phyloP scores from a whole-genome alignment of 2,888 invertebrate species.

The Dione juno region DNA sequence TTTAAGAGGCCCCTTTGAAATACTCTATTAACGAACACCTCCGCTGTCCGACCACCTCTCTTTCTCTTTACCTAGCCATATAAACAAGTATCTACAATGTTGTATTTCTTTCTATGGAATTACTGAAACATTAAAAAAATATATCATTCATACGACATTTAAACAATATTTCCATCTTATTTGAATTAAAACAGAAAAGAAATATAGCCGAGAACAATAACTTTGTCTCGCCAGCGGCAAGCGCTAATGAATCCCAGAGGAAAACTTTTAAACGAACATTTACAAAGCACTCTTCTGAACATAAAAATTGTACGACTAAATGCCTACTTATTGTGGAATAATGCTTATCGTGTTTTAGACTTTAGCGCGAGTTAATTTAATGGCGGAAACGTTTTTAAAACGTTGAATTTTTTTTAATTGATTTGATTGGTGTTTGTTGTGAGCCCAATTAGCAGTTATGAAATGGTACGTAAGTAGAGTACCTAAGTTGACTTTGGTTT shows the following conservation, averaged over 20 bases:
- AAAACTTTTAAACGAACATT: slow-evolving; percentile 39
- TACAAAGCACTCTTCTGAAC: slow-evolving; percentile 38
- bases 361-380: neutral
- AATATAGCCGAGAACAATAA: slow-evolving; percentile 12
- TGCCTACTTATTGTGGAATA: slow-evolving; percentile 2
- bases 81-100: too few species aligned
- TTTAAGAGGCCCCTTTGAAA: too few species aligned
- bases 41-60: too few species aligned
- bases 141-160: neutral
- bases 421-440: neutral
- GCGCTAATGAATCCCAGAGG: slow-evolving; percentile 37
- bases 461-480: neutral
- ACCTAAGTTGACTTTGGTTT: neutral
- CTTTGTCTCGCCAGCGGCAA: slow-evolving; percentile 22
- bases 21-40: too few species aligned
- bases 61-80: too few species aligned
- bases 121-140: neutral
- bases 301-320: slow-evolving; percentile 10
- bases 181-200: slow-evolving; percentile 19
- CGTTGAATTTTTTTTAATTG: neutral
- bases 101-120: too few species aligned
- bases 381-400: slow-evolving; percentile 2
- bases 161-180: slow-evolving; percentile 7
- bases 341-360: neutral
- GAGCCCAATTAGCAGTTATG: neutral